Evolutionary conservation across 2,888 invertebrate genomes (phyloP).

Genomic region (Oconnorella tubifera): DNA sequence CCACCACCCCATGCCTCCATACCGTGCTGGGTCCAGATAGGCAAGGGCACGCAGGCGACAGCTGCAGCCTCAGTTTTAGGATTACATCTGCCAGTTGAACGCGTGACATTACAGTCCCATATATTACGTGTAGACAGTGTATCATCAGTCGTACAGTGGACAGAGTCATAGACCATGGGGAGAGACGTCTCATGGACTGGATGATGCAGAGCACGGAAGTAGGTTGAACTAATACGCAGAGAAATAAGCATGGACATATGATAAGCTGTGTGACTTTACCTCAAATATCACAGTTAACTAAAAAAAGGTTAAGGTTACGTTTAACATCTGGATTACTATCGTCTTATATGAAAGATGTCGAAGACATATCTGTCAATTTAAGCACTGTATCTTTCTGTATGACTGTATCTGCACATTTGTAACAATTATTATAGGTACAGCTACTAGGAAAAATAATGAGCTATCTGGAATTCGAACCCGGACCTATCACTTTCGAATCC

Average conservation of each 20-base stretch:
- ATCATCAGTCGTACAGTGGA: constrained; percentile 18
- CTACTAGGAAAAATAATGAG: too few species aligned
- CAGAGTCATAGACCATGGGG: constrained; percentile 21
- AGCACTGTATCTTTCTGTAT: too few species aligned
- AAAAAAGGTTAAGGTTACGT: too few species aligned
- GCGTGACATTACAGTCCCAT: constrained; percentile 17
- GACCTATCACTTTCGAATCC: too few species aligned
- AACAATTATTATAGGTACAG: too few species aligned
- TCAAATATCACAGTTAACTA: too few species aligned
- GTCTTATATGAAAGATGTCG: too few species aligned
- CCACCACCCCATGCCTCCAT: too few species aligned
- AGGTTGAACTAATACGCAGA: constrained; percentile 1
- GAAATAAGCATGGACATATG: not conserved
- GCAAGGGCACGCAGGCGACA: constrained; percentile 24
- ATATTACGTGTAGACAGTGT: constrained; percentile 8
- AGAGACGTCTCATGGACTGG: not conserved
- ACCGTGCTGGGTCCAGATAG: not conserved
- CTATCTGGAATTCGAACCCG: too few species aligned
- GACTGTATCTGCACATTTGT: too few species aligned
- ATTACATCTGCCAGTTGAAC: constrained; percentile 7
- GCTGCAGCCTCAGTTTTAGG: constrained; percentile 23
- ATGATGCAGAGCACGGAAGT: constrained; percentile 15
- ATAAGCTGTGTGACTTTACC: not conserved
- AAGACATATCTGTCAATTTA: too few species aligned
- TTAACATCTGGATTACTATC: too few species aligned